These are phyloP conservation scores for Ceyx cyanopectus DNA, from an alignment of 2,113 vertebrate genomes.

Conservation along the genomic window DNA sequence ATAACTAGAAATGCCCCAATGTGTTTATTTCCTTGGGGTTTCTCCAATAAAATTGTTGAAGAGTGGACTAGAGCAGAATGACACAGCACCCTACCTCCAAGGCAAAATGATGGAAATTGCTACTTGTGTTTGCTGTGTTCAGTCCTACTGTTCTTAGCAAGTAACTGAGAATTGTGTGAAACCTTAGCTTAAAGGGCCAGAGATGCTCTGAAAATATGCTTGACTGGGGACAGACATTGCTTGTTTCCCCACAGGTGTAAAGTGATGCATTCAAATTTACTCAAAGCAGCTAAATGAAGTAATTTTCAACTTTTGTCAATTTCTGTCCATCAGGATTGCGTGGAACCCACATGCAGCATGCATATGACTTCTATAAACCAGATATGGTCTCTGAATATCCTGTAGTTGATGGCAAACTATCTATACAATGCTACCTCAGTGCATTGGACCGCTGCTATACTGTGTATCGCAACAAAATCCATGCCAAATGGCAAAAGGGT, in stretches of 20 bases:
- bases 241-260: rapidly evolving
- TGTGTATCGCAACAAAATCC: slow-evolving; percentile 93
- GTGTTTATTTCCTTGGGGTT: background rate
- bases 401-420: slow-evolving; percentile 94
- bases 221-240: background rate
- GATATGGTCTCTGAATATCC: slow-evolving; percentile 97
- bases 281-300: background rate
- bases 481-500: slow-evolving; percentile 95
- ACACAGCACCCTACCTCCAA: background rate
- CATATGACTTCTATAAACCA: slow-evolving; percentile 98
- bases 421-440: slow-evolving; percentile 96
- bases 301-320: background rate
- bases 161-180: background rate
- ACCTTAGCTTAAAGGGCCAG: background rate
- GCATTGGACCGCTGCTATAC: slow-evolving; percentile 94
- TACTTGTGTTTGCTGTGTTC: background rate
- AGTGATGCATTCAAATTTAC: background rate
- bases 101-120: rapidly evolving
- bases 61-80: background rate
- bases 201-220: background rate
- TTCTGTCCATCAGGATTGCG: slow-evolving; percentile 83
- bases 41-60: background rate
- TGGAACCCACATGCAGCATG: slow-evolving; percentile 97
- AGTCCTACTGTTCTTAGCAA: background rate
- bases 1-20: background rate